Evolutionary conservation across 2,888 invertebrate genomes (phyloP).

Genomic region (Agapetus fuscipes): DNA sequence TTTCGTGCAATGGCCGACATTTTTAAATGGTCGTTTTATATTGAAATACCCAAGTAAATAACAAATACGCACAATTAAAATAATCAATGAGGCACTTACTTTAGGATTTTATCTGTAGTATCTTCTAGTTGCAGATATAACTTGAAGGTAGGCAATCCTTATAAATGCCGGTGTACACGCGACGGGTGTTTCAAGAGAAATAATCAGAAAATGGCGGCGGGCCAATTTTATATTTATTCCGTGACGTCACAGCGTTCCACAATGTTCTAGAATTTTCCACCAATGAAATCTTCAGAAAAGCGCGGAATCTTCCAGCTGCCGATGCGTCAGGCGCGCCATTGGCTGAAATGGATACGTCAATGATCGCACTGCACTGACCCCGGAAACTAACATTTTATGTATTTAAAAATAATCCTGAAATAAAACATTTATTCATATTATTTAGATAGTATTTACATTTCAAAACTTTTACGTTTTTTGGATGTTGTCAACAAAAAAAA

Average conservation of each 20-base stretch:
- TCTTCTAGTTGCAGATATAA: constrained; percentile 27
- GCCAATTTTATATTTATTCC: constrained; percentile 8
- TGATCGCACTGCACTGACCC: neutral
- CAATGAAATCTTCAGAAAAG: constrained; percentile 4
- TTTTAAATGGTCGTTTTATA: no score
- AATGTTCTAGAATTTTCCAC: constrained; percentile 10
- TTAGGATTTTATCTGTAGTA: constrained; percentile 12
- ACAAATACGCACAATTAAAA: no score
- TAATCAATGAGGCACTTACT: constrained; percentile 7
- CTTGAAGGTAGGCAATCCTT: constrained; percentile 26
- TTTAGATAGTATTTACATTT: no score
- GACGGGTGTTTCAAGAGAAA: constrained; percentile 5
- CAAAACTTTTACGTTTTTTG: no score
- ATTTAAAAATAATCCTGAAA: no score
- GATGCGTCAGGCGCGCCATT: constrained; percentile 7
- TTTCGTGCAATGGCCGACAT: no score
- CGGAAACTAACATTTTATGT: no score
- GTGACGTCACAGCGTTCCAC: constrained; percentile 18
- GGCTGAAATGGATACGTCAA: constrained; percentile 7
- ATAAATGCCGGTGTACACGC: constrained; percentile 21
- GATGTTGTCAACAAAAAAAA: no score
- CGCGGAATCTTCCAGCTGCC: constrained; percentile 6
- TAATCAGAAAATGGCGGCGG: constrained; percentile 11
- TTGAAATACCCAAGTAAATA: no score
- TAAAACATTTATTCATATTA: no score